phyloP scores from a whole-genome alignment of 2,797 vertebrate species.

The Synanceia verrucosa region DNA sequence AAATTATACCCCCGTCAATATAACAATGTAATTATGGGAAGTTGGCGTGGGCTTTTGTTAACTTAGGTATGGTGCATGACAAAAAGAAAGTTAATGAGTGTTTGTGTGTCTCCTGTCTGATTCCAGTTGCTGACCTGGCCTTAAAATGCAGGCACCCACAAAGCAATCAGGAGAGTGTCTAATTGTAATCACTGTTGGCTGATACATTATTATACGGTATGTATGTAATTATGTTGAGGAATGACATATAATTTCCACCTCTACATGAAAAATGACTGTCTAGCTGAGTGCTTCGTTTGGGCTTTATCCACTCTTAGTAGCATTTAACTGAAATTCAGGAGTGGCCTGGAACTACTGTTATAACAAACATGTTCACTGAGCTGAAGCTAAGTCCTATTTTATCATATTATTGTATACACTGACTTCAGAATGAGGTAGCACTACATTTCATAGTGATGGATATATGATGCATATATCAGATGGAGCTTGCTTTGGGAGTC shows the following conservation, averaged over 20 bases:
- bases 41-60: conserved; percentile 53
- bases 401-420: neutral
- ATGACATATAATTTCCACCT: conserved; percentile 54
- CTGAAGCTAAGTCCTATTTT: neutral
- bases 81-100: conserved; percentile 62
- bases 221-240: conserved; percentile 61
- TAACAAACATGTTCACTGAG: conserved; percentile 5
- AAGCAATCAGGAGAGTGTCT: conserved; percentile 64
- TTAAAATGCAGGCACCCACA: conserved; percentile 49
- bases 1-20: conserved; percentile 57
- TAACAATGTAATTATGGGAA: conserved; percentile 64
- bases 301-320: neutral
- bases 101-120: conserved; percentile 60
- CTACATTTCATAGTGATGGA: neutral
- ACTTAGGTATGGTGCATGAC: conserved; percentile 40
- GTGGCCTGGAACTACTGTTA: neutral
- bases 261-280: conserved; percentile 43
- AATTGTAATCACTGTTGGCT: conserved; percentile 66
- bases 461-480: too few relatives aligned
- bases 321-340: neutral
- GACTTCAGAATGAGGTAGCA: neutral
- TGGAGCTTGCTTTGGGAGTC: neutral
- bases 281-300: conserved; percentile 21
- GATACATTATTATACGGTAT: conserved; percentile 49
- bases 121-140: conserved; percentile 58